These are phyloP conservation scores for Spermophilus dauricus DNA, from an alignment of 2,113 vertebrate species.

Conservation along the genomic window DNA sequence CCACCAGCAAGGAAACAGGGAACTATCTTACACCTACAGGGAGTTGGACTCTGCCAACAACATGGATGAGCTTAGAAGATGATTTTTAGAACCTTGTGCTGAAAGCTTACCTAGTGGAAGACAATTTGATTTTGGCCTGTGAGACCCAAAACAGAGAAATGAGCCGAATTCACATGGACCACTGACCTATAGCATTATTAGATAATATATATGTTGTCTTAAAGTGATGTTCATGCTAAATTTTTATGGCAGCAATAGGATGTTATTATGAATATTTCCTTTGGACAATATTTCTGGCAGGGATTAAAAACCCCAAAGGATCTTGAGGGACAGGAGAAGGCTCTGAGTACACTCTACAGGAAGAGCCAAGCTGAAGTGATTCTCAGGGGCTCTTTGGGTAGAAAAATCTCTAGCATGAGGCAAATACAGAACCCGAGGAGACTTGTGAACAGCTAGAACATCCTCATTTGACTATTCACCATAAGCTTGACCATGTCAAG, in stretches of 20 bases:
- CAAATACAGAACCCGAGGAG: neutral
- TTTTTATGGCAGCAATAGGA: neutral
- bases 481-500: fast-evolving
- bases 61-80: neutral
- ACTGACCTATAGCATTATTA: neutral
- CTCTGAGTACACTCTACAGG: neutral
- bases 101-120: neutral
- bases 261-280: neutral
- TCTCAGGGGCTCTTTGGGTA: neutral
- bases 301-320: neutral
- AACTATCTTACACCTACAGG: neutral
- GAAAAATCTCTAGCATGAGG: neutral
- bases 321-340: neutral
- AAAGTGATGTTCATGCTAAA: neutral
- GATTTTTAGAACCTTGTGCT: neutral
- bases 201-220: neutral
- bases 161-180: neutral
- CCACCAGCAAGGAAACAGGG: neutral
- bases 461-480: fast-evolving
- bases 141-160: neutral
- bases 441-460: neutral
- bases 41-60: neutral
- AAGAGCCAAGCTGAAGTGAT: neutral
- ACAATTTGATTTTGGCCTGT: neutral
- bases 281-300: neutral